Evolutionary conservation across 2,888 invertebrate species (phyloP), one percentile per base, ranked within the genome.

Genomic region (Andrena marginata): DNA sequence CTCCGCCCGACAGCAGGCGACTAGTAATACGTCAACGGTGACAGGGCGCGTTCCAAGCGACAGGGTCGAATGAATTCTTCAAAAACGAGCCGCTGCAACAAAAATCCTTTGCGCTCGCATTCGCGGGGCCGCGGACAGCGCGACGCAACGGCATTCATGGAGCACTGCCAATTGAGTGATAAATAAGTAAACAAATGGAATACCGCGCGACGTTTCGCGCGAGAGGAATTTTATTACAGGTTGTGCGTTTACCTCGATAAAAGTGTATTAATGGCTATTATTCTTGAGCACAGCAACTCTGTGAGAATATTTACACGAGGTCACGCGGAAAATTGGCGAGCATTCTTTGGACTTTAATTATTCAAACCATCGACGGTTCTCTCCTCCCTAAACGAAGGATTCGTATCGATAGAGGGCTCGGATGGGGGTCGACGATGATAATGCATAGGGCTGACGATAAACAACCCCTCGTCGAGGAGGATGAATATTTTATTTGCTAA

Each of bases 11-110:
- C 67, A 51, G 64, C 20, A 60, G 64, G 63, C 82, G 76, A 75
- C 82, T 42, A 82, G 77, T 73, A 77, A 83, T 83, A 77, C 56
- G 82, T 83, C 82, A 83, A 77, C 42, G 29, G 59, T 77, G 82
- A 77, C 82, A 77, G 72, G 48, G 29, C 16, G 48, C 60, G 54
- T 54, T 67, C 7, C 65, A 51, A 10, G 48, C 54, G 56, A 75
- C 42, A 48, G n/a, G 68, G 10, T 49, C 56, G 80, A 68, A 80
- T 79, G 72, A 80, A 68, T 68, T 79, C 72, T 72, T 63, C 68
- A 56, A 33, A 70, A 79, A 68, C 26, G 26, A 33, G 7, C 35
- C 51, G 35, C 2, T 7, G 16, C 33, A 26, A 56, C 68, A 54
- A 35, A 71, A 49, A 29, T 31, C 31, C 60, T 20, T 13, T n/a